A percentile compares a stretch with the other conserved stretches of the same genome.
Conservation (phyloP, 2,888 invertebrate genomes). For the Ferrisia virgata region DNA sequence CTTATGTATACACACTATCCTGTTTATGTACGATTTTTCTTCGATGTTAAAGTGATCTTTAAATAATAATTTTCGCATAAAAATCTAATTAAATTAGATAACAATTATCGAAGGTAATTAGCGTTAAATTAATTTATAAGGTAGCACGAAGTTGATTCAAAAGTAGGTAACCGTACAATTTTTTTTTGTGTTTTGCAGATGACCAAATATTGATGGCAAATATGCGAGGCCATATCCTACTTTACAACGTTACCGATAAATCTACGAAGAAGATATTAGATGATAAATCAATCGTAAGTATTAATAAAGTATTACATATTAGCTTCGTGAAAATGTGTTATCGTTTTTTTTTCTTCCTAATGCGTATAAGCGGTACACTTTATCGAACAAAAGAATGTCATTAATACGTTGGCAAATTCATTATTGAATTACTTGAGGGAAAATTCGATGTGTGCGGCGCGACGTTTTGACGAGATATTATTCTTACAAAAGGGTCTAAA, state of each 20-base stretch:
- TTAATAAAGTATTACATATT: too few species aligned
- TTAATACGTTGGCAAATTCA: constrained; percentile 12
- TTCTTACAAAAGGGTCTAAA: neutral
- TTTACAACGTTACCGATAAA: constrained; percentile 57
- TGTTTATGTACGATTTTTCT: neutral
- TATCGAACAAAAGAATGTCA: neutral
- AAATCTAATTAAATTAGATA: neutral
- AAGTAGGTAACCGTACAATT: neutral
- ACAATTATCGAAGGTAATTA: neutral
- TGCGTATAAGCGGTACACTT: neutral
- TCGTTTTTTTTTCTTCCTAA: neutral
- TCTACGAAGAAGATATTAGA: constrained; percentile 55
- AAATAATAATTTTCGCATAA: neutral
- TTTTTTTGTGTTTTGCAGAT: constrained; percentile 54
- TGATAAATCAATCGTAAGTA: constrained; percentile 56
- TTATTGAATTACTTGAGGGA: neutral
- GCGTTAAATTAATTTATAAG: neutral
- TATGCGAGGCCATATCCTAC: constrained; percentile 58
- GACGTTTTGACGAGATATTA: neutral
- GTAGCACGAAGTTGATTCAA: neutral
- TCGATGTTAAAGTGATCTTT: neutral
- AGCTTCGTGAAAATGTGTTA: constrained; percentile 11
- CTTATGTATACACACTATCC: too few species aligned
- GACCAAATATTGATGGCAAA: constrained; percentile 65
- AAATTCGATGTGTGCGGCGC: constrained; percentile 1